Evolutionary conservation across 2,113 vertebrate species (phyloP).

Genomic region (Zosterops pallidus): DNA sequence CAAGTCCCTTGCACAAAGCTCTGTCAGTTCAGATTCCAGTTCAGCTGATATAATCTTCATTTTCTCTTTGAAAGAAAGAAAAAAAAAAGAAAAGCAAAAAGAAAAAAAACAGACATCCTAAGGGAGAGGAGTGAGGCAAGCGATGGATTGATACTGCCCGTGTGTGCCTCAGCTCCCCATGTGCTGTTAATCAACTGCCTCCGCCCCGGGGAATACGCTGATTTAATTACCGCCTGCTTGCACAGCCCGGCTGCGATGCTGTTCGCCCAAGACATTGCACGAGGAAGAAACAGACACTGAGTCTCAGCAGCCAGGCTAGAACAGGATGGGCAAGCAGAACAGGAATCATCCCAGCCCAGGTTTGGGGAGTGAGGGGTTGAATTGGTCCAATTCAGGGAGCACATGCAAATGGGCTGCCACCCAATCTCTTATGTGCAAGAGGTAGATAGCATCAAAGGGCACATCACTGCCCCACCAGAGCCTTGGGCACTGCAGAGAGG

Average conservation of each 20-base stretch:
- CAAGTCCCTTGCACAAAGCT: conserved; percentile 23
- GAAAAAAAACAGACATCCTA: neutral
- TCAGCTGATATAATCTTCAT: conserved; percentile 59
- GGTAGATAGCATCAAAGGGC: neutral
- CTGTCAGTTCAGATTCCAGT: conserved; percentile 53
- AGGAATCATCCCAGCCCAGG: neutral
- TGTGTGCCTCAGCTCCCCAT: conserved; percentile 19
- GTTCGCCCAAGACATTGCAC: neutral
- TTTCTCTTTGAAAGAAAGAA: conserved; percentile 45
- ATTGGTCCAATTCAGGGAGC: neutral
- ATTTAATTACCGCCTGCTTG: conserved; percentile 58
- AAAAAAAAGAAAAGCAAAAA: neutral
- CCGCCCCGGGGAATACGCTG: neutral
- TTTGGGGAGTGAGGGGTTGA: neutral
- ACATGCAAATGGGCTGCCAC: accelerated
- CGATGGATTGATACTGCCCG: neutral
- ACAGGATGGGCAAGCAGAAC: neutral
- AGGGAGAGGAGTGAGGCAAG: conserved; percentile 9
- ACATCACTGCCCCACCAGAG: neutral
- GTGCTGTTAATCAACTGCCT: conserved; percentile 42
- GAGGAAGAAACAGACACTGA: neutral
- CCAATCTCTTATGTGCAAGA: neutral
- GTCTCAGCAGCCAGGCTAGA: neutral
- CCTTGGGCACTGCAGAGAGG: neutral
- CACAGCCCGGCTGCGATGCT: neutral